Percentiles rank a stretch among this genome's conserved stretches.
These are phyloP conservation scores for Eulemur macaco DNA, from an alignment of 2,113 vertebrate species.

Conservation along the genomic window DNA sequence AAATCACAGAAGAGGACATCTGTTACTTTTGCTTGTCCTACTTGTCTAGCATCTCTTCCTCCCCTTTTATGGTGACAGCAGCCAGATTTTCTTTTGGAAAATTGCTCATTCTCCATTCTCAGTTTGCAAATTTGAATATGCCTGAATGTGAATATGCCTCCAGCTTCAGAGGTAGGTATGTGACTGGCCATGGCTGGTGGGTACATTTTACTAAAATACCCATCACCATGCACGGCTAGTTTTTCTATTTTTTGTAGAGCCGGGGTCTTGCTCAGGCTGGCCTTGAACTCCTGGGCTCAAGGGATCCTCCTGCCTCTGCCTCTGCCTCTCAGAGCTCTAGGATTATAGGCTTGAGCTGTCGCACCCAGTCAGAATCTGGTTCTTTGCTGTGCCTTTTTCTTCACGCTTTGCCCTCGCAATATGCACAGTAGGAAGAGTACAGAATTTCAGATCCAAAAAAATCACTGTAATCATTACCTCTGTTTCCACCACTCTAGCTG, in stretches of 20 bases:
- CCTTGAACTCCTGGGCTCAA: no score
- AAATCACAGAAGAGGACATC: neutral
- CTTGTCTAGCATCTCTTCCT: neutral
- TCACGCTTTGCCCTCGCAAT: neutral
- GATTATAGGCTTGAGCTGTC: no score
- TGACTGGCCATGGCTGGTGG: neutral
- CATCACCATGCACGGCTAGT: no score
- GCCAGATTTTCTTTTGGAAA: neutral
- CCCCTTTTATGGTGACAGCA: accelerated
- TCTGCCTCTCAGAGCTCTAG: no score
- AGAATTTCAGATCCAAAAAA: neutral
- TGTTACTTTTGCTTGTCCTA: neutral
- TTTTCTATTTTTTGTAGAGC: no score
- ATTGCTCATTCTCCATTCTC: no score
- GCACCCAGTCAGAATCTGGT: no score
- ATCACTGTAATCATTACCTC: neutral
- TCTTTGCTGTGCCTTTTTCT: neutral
- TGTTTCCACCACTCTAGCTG: neutral
- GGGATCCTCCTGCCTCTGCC: no score
- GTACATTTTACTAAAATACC: neutral
- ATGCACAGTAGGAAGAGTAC: neutral
- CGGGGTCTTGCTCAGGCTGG: no score
- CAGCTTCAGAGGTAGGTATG: neutral
- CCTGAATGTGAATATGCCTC: no score
- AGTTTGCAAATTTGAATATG: neutral